A percentile compares a stretch with the other conserved stretches of the same genome.
phyloP scores from a whole-genome alignment of 2,113 vertebrate species.

The Gymnarchus niloticus region DNA sequence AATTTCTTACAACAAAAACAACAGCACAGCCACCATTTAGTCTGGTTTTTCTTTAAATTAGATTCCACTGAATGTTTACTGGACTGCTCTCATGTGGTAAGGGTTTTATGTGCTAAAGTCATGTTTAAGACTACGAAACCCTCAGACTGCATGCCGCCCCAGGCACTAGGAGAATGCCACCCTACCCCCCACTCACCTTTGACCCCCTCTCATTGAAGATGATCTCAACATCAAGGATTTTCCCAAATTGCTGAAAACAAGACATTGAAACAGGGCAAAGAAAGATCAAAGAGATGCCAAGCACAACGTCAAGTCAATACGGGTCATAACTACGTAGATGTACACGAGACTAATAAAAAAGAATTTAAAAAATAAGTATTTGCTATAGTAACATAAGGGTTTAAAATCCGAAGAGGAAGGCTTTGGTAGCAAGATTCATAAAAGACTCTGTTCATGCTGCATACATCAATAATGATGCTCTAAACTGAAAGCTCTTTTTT shows the following conservation, averaged over 20 bases:
- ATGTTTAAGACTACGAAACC: not conserved
- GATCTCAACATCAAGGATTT: slow-evolving; percentile 99
- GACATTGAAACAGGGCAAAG: slow-evolving; percentile 19
- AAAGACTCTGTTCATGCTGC: too few species aligned
- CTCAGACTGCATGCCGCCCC: too few species aligned
- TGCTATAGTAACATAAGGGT: not conserved
- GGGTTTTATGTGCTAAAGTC: not conserved
- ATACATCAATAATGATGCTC: not conserved
- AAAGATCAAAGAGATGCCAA: not conserved
- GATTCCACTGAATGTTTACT: not conserved
- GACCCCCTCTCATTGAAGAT: slow-evolving; percentile 99
- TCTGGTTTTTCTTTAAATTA: not conserved
- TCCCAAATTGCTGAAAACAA: slow-evolving; percentile 87
- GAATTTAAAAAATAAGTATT: not conserved
- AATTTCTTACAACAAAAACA: not conserved
- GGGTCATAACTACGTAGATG: not conserved
- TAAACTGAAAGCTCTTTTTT: not conserved
- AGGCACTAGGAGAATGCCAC: too few species aligned
- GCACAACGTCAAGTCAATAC: not conserved
- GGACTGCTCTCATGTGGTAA: too few species aligned
- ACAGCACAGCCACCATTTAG: not conserved
- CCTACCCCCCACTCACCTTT: slow-evolving; percentile 72
- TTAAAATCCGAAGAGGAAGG: not conserved
- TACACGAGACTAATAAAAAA: not conserved
- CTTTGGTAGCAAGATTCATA: not conserved